A percentile compares a stretch with the other conserved stretches of the same genome.
Conservation (phyloP, 2,797 vertebrate genomes). For the Falco concolor region DNA sequence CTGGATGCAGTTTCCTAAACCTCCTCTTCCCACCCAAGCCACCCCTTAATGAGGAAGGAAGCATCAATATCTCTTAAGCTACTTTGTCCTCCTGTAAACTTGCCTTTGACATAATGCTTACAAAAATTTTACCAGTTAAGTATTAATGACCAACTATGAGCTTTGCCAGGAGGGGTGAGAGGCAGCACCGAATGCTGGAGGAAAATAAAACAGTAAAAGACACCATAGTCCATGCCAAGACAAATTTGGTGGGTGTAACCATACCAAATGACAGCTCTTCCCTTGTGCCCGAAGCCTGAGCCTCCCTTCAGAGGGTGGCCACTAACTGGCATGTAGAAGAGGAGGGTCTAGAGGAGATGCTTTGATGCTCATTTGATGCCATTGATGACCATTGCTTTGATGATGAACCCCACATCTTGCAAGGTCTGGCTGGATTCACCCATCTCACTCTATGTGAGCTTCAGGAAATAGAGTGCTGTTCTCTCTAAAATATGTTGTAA, state of each 20-base stretch:
- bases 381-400: fast-evolving
- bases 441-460: background rate
- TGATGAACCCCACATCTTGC: background rate
- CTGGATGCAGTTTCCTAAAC: too few species aligned
- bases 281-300: background rate
- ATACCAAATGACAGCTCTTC: background rate
- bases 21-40: background rate
- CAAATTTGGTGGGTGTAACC: background rate
- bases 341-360: fast-evolving
- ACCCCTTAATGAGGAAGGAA: fast-evolving
- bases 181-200: background rate
- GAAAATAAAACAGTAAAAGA: background rate
- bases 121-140: background rate
- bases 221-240: fast-evolving
- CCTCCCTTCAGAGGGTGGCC: background rate
- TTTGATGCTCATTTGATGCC: too few species aligned
- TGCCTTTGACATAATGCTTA: background rate
- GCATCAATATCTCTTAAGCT: background rate
- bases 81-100: background rate
- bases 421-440: background rate
- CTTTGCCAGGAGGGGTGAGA: fast-evolving
- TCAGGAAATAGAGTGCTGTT: background rate
- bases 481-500: background rate
- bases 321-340: background rate
- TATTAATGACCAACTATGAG: background rate